Percentiles rank a stretch among this genome's conserved stretches.
These are phyloP conservation scores for Rhipidura dahli DNA, from an alignment of 2,113 vertebrate genomes.

Conservation along the genomic window DNA sequence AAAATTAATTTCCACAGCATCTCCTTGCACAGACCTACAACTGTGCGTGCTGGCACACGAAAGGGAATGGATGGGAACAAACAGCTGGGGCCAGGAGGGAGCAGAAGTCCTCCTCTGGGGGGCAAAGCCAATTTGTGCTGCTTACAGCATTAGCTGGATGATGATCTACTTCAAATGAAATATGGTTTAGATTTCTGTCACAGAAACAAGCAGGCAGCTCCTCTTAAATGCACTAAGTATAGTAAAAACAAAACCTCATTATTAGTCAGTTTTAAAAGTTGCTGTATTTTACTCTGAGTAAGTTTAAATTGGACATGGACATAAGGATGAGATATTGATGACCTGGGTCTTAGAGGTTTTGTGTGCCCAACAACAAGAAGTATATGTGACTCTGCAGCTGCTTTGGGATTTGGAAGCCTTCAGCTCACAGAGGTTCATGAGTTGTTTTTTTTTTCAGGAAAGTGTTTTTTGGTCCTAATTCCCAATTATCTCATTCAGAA, in stretches of 20 bases:
- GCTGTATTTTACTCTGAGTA: background rate
- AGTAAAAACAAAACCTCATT: background rate
- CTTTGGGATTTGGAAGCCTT: background rate
- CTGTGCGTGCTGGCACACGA: background rate
- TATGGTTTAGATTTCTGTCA: background rate
- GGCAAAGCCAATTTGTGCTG: background rate
- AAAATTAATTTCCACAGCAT: conserved; percentile 39
- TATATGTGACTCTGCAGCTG: background rate
- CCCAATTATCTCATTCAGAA: background rate
- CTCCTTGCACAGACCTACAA: conserved; percentile 3
- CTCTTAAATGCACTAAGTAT: background rate
- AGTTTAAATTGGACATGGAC: background rate
- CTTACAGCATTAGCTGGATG: background rate
- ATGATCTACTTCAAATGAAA: background rate
- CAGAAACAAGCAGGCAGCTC: background rate
- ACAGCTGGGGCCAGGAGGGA: conserved; percentile 43
- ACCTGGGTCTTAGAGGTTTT: background rate
- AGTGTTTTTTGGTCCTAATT: background rate
- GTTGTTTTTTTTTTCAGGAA: background rate
- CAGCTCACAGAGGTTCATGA: background rate
- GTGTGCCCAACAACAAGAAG: background rate
- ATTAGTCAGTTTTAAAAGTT: background rate
- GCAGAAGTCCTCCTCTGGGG: conserved; percentile 3
- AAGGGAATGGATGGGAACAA: conserved; percentile 1
- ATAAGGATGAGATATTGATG: background rate